phyloP scores from a whole-genome alignment of 2,888 invertebrate species.

The Tromatobia lineatoria region DNA sequence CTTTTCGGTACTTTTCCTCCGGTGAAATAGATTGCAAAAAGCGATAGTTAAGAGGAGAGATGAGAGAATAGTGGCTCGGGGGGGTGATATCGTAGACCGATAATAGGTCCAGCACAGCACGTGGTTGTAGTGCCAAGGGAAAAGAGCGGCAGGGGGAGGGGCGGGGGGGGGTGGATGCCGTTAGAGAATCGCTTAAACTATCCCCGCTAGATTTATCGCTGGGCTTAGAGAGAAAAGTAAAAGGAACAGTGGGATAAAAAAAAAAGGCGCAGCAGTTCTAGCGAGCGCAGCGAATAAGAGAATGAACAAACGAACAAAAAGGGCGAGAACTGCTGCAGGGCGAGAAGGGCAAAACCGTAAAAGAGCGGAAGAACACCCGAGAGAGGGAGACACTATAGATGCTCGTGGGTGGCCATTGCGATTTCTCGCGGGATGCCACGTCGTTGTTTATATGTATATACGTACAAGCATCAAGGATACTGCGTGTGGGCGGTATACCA shows the following conservation, averaged over 20 bases:
- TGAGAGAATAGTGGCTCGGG: slow-evolving; percentile 42
- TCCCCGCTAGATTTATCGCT: slow-evolving; percentile 80
- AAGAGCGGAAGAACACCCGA: slow-evolving; percentile 35
- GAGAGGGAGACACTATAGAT: slow-evolving; percentile 39
- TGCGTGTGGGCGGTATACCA: slow-evolving; percentile 29
- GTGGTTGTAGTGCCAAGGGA: slow-evolving; percentile 17
- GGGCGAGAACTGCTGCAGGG: slow-evolving; percentile 38
- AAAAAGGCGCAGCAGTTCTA: slow-evolving; percentile 47
- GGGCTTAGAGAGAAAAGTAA: slow-evolving; percentile 61
- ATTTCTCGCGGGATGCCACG: slow-evolving; percentile 47
- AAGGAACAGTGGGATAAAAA: slow-evolving; percentile 49
- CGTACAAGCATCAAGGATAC: slow-evolving; percentile 41
- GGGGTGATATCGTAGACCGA: slow-evolving; percentile 75
- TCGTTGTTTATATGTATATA: slow-evolving; percentile 39
- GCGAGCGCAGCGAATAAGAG: slow-evolving; percentile 52
- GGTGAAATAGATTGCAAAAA: slow-evolving; percentile 57
- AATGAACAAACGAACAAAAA: slow-evolving; percentile 46
- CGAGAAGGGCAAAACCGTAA: slow-evolving; percentile 57
- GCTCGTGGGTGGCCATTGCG: slow-evolving; percentile 55
- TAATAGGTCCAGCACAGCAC: slow-evolving; percentile 69
- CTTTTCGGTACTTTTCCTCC: slow-evolving; percentile 49
- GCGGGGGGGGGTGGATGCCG: too few relatives aligned
- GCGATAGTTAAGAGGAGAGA: slow-evolving; percentile 44
- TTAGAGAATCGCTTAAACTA: slow-evolving; percentile 82
- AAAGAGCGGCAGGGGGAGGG: slow-evolving; percentile 2